Base-by-base conservation (phyloP, 35 echinoderm and acorn worm genomes). In the Chiridota heheva region DNA sequence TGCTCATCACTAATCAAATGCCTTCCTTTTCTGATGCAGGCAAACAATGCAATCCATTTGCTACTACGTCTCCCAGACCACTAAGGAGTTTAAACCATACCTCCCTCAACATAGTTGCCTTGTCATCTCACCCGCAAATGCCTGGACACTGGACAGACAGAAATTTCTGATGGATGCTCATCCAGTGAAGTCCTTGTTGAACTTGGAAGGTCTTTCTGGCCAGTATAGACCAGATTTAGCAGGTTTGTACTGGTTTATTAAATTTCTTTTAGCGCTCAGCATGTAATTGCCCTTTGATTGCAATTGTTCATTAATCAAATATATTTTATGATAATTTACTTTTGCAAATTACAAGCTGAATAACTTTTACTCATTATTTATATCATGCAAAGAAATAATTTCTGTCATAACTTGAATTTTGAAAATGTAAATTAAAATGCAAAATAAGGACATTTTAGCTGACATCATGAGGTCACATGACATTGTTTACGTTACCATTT, bases 71-170 rank as follows among this genome's bases (percentile, higher is more conserved):
- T 71, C 63, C 1, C 59, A 90, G 51, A 76, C 78, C 20, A 70
- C 48, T 27, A 56, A 77, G 6, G 74, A 86, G 30, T 63, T 86
- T 33, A 80, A 76, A 38, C 80, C 57, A 7, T 34, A 69, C 20
- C 44, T 96, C 36, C 92, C 92, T 17, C 69, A 90, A 33, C 92
- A 96, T 69, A 83, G 86, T 68, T 96, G 92, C 71, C 82, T 96
- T 30, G 60, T 90, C 3, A 77, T 96, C 1, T 96, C 92, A 35
- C 92, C 92, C 4, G 92, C 92, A 56, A 90, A 90, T 80, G 82
- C 80, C 5, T 96, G 92, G 92, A 63, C 27, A 10, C 64, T 76
- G 47, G 78, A 76, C 44, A 67, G 69, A 13, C 45, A 81, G n/a
- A 78, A 36, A 7, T 96, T 96, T 60, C 83, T 74, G 36, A 44